Evolutionary conservation across 2,888 invertebrate genomes (phyloP).

Genomic region (Andrena bicolor): DNA sequence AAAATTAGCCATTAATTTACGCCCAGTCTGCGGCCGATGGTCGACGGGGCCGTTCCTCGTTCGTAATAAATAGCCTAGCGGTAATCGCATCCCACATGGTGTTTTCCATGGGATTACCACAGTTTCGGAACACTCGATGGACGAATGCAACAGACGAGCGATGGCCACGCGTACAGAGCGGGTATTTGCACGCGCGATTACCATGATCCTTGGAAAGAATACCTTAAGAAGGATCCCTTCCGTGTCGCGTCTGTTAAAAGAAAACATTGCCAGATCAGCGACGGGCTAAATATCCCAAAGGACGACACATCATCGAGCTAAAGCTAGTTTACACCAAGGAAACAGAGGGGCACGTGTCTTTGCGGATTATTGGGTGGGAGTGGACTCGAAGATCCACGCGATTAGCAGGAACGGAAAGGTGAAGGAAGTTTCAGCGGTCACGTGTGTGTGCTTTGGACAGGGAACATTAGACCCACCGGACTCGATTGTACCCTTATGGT

Average conservation of each 20-base stretch:
- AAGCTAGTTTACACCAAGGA: background rate
- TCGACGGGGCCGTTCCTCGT: constrained; percentile 54
- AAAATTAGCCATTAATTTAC: constrained; percentile 81
- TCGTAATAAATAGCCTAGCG: constrained; percentile 65
- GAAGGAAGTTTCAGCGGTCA: background rate
- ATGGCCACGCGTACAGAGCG: constrained; percentile 21
- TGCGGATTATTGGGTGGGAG: constrained; percentile 59
- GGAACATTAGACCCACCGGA: constrained; percentile 67
- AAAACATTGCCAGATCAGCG: constrained; percentile 10
- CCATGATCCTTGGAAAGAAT: background rate
- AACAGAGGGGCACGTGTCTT: constrained; percentile 69
- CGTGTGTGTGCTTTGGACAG: constrained; percentile 1
- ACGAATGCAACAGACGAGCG: constrained; percentile 29
- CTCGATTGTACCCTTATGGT: constrained; percentile 68
- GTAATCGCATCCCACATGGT: constrained; percentile 71
- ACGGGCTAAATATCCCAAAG: background rate
- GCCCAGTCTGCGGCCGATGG: constrained; percentile 53
- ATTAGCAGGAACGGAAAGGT: constrained; percentile 18
- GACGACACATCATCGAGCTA: constrained; percentile 5
- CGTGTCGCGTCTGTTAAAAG: background rate
- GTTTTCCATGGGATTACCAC: constrained; percentile 65
- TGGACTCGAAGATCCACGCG: constrained; percentile 45
- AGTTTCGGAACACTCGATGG: constrained; percentile 41
- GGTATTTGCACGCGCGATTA: constrained; percentile 31
- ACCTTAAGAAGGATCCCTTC: background rate